A percentile compares a stretch with the other conserved stretches of the same genome.
Evolutionary conservation across 1,140 invertebrate genomes (phyloP).

Genomic region (Leucophenga varia): DNA sequence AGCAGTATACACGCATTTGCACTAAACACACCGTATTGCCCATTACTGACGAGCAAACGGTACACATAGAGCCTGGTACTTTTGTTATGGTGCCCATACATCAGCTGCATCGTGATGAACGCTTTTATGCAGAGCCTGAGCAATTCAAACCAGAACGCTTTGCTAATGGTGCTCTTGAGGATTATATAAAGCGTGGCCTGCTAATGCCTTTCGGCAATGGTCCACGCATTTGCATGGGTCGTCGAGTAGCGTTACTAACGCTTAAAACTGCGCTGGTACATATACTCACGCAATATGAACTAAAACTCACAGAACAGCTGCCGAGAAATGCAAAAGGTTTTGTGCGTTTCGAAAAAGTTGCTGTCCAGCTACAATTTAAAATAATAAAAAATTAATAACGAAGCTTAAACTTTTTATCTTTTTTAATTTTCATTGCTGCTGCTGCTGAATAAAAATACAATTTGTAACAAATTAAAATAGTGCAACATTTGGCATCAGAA

Average conservation of each 20-base stretch:
- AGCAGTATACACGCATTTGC: constrained; percentile 41
- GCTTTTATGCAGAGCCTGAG: constrained; percentile 61
- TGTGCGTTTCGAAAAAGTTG: no score
- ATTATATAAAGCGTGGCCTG: constrained; percentile 29
- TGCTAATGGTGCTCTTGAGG: constrained; percentile 37
- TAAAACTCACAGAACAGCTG: no score
- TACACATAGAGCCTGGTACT: constrained; percentile 30
- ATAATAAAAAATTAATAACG: no score
- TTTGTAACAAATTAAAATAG: no score
- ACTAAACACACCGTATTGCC: constrained; percentile 54
- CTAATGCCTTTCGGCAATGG: constrained; percentile 66
- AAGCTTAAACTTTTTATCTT: no score
- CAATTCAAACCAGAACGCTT: constrained; percentile 65
- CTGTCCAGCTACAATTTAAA: no score
- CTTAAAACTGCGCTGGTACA: constrained; percentile 30
- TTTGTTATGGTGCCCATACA: constrained; percentile 33
- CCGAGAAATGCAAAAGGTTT: no score
- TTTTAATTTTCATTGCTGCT: no score
- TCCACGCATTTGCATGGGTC: constrained; percentile 65
- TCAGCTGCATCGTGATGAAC: constrained; percentile 38
- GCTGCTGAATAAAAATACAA: no score
- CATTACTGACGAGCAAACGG: constrained; percentile 21
- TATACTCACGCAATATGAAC: constrained; percentile 34
- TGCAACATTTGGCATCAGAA: no score
- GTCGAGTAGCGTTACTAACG: constrained; percentile 18